A percentile compares a stretch with the other conserved stretches of the same genome.
These are phyloP conservation scores for Therioaphis trifolii DNA, from an alignment of 2,888 invertebrate genomes.

Conservation along the genomic window DNA sequence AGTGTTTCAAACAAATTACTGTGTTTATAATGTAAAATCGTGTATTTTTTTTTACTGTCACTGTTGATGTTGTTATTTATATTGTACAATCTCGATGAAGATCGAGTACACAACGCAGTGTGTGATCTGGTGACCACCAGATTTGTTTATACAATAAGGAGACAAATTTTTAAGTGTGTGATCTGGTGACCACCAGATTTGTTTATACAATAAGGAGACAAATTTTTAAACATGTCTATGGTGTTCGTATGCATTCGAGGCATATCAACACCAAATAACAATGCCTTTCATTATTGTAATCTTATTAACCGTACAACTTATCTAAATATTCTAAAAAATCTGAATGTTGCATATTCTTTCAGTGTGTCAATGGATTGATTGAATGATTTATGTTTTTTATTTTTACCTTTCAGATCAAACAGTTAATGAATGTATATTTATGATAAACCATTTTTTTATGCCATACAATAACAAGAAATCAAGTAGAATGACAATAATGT, in stretches of 20 bases:
- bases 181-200: background rate
- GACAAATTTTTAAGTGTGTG: background rate
- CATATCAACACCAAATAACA: background rate
- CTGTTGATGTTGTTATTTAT: conserved; percentile 15
- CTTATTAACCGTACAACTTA: background rate
- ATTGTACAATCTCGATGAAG: background rate
- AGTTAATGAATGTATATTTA: background rate
- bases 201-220: conserved; percentile 11
- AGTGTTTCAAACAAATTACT: background rate
- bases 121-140: background rate
- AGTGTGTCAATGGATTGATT: background rate
- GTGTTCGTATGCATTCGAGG: background rate
- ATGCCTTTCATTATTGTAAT: background rate
- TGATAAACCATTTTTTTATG: background rate
- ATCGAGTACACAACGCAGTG: background rate
- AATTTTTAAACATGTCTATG: background rate
- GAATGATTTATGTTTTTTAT: background rate
- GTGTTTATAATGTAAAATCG: background rate
- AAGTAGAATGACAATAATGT: background rate
- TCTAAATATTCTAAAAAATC: background rate
- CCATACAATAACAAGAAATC: background rate
- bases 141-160: conserved; percentile 23
- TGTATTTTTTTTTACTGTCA: background rate
- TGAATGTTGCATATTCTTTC: background rate
- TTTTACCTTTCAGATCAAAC: conserved; percentile 50